Percentiles rank a stretch among this genome's conserved stretches.
phyloP scores from a whole-genome alignment of 2,113 vertebrate genomes.

The Hypocryptadius cinnamomeus region DNA sequence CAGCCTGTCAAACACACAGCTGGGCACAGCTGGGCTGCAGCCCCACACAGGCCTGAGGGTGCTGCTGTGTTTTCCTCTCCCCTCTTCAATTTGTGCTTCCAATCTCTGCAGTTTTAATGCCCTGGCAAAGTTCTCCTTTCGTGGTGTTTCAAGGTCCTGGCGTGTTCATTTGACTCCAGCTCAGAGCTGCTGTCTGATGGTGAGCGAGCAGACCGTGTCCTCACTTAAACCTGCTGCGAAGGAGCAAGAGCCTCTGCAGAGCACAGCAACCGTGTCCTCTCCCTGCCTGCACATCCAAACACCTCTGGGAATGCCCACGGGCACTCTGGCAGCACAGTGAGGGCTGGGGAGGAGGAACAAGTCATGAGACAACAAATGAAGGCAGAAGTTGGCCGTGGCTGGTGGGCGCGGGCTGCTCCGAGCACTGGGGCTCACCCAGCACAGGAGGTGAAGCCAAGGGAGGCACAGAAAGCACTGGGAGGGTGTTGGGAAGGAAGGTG shows the following conservation, averaged over 20 bases:
- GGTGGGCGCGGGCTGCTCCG: accelerated
- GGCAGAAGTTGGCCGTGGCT: background rate
- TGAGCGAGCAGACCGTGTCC: background rate
- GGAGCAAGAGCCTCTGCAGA: background rate
- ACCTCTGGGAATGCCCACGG: background rate
- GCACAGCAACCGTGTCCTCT: background rate
- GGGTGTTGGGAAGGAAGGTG: background rate
- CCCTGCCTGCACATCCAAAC: background rate
- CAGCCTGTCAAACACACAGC: background rate
- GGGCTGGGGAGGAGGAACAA: background rate
- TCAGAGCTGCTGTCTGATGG: background rate
- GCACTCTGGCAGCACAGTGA: background rate
- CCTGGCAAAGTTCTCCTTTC: background rate
- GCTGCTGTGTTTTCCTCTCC: background rate
- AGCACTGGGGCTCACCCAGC: background rate
- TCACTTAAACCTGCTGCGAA: background rate
- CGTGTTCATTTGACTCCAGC: background rate
- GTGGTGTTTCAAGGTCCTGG: background rate
- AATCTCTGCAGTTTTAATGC: background rate
- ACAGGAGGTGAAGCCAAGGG: background rate
- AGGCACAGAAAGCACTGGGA: background rate
- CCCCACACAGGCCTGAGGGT: background rate
- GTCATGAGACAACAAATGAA: background rate
- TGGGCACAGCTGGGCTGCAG: background rate
- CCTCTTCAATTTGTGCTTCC: background rate